Evolutionary conservation across 2,113 vertebrate genomes (phyloP).

Genomic region (Vanacampus margaritifer): DNA sequence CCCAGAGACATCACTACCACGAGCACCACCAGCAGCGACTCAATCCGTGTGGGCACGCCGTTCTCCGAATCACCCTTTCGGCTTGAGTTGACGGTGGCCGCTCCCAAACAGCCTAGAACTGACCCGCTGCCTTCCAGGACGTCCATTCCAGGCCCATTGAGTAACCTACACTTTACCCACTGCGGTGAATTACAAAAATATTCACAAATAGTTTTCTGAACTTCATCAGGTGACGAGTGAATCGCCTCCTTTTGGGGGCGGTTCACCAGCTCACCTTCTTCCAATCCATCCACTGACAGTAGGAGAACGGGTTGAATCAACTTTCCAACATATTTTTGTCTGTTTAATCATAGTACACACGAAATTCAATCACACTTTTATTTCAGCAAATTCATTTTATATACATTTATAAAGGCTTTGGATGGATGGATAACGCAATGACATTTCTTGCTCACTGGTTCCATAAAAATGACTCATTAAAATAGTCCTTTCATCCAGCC

Average conservation of each 20-base stretch:
- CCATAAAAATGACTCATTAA: too few relatives aligned
- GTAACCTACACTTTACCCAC: neutral
- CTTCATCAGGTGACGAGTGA: slow-evolving; percentile 10
- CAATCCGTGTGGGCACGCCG: slow-evolving; percentile 20
- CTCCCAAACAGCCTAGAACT: slow-evolving; percentile 2
- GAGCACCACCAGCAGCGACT: slow-evolving; percentile 65
- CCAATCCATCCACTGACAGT: too few relatives aligned
- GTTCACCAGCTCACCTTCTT: too few relatives aligned
- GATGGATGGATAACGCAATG: too few relatives aligned
- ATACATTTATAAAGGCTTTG: too few relatives aligned
- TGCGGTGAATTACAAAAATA: slow-evolving; percentile 1
- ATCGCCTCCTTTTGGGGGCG: too few relatives aligned
- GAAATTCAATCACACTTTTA: neutral
- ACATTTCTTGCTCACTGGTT: too few relatives aligned
- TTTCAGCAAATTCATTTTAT: slow-evolving; percentile 7
- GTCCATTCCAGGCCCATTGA: slow-evolving; percentile 31
- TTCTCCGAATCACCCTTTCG: neutral
- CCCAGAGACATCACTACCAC: slow-evolving; percentile 75
- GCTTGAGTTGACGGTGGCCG: slow-evolving; percentile 32
- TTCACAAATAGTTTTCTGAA: neutral
- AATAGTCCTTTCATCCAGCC: too few relatives aligned
- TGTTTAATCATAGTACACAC: neutral
- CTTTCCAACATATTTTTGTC: neutral
- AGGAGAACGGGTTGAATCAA: neutral
- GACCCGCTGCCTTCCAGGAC: slow-evolving; percentile 24